These are phyloP conservation scores for Bambusicola thoracicus DNA, from an alignment of 2,113 vertebrate species.

Conservation along the genomic window DNA sequence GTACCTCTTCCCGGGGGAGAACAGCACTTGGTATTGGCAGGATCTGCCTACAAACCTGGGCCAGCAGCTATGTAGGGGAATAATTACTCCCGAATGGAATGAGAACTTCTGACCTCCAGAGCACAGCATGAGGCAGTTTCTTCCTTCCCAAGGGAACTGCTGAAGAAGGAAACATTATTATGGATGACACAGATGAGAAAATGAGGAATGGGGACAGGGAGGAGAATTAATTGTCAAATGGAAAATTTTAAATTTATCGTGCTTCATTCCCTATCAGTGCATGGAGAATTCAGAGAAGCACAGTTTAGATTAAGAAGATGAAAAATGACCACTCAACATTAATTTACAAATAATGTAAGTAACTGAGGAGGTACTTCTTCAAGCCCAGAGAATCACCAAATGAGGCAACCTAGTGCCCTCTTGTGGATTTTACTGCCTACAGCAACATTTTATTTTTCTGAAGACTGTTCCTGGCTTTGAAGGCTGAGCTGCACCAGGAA, in stretches of 20 bases:
- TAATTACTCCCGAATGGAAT: not conserved
- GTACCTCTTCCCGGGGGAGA: not conserved
- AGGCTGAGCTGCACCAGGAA: too few species aligned
- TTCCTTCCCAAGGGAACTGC: not conserved
- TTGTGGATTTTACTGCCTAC: not conserved
- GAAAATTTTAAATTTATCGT: fast-evolving
- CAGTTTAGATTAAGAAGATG: not conserved
- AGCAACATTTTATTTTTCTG: too few species aligned
- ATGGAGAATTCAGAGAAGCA: not conserved
- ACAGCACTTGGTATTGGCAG: fast-evolving
- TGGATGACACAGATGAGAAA: not conserved
- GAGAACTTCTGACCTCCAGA: not conserved
- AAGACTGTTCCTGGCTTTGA: not conserved
- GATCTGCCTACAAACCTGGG: not conserved
- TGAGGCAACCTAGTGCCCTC: not conserved
- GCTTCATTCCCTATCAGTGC: fast-evolving
- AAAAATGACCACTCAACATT: not conserved
- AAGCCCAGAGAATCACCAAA: too few species aligned
- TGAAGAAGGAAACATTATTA: not conserved
- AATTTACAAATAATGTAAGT: not conserved
- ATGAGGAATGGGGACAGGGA: not conserved
- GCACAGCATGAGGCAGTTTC: not conserved
- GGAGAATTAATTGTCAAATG: not conserved
- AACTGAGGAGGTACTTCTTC: not conserved
- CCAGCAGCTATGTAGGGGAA: not conserved